Percentiles rank a stretch among this genome's conserved stretches.
phyloP scores from a whole-genome alignment of 2,113 vertebrate species.

The Todiramphus chloris region DNA sequence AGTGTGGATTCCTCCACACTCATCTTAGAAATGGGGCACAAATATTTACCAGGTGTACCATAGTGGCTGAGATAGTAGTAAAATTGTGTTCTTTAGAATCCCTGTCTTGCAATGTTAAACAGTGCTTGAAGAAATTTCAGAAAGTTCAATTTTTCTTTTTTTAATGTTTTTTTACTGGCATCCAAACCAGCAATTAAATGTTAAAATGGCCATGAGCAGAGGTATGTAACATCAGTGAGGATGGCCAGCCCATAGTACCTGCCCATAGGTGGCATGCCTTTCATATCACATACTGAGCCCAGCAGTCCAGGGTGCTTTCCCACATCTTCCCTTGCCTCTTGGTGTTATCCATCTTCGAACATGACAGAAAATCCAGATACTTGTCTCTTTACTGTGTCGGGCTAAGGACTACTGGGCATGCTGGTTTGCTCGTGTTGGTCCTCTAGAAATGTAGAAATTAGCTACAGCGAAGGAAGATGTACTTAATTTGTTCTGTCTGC shows the following conservation, averaged over 20 bases:
- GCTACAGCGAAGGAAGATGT: fast-evolving
- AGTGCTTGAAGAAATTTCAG: background rate
- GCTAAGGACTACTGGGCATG: background rate
- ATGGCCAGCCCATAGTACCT: background rate
- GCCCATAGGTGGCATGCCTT: constrained; percentile 44
- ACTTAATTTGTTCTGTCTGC: background rate
- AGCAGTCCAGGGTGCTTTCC: background rate
- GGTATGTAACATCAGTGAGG: background rate
- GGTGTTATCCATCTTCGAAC: background rate
- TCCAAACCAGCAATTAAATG: background rate
- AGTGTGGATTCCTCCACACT: background rate
- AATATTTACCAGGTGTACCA: background rate
- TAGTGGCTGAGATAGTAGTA: background rate
- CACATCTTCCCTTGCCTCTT: background rate
- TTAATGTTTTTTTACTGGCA: background rate
- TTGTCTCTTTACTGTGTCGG: background rate
- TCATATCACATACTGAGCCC: background rate
- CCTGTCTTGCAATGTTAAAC: background rate
- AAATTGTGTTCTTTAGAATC: background rate
- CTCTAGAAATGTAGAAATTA: background rate
- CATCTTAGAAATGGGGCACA: background rate
- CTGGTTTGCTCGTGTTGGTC: background rate
- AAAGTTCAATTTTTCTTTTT: background rate
- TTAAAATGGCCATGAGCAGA: background rate
- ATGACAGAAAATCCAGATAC: background rate